Conservation (phyloP, 2,888 invertebrate genomes). For the Eretmocerus hayati region DNA sequence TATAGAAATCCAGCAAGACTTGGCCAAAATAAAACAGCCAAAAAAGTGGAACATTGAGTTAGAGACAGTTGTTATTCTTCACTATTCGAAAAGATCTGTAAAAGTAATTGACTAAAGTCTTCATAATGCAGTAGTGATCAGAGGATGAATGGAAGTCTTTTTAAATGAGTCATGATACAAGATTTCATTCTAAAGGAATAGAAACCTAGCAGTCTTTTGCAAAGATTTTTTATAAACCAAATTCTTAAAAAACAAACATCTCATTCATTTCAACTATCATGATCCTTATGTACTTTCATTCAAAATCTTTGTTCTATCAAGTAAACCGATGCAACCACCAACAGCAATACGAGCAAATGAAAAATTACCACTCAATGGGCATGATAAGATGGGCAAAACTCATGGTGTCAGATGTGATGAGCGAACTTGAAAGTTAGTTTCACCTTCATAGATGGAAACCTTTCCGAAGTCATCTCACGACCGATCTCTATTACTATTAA, state of each 20-base stretch:
- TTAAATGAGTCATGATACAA: no score
- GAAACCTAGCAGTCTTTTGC: conserved; percentile 23
- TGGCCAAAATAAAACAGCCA: no score
- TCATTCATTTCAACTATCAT: conserved; percentile 11
- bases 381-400: conserved; percentile 63
- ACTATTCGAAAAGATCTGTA: no score
- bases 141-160: no score
- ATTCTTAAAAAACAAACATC: conserved; percentile 20
- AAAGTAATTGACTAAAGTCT: no score
- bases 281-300: conserved; percentile 8
- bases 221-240: conserved; percentile 22
- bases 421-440: conserved; percentile 34
- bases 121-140: no score
- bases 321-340: conserved; percentile 12
- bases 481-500: conserved; percentile 40
- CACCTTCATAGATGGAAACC: conserved; percentile 33
- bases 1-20: no score
- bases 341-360: conserved; percentile 16
- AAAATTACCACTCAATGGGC: conserved; percentile 33
- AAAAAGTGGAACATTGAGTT: no score
- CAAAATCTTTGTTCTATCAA: conserved; percentile 6
- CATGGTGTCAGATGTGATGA: conserved; percentile 57
- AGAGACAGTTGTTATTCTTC: no score
- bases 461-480: conserved; percentile 33
- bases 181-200: no score